Percentiles rank a stretch among this genome's conserved stretches.
Evolutionary conservation across 2,113 vertebrate genomes (phyloP).

Genomic region (Gobiocypris rarus): DNA sequence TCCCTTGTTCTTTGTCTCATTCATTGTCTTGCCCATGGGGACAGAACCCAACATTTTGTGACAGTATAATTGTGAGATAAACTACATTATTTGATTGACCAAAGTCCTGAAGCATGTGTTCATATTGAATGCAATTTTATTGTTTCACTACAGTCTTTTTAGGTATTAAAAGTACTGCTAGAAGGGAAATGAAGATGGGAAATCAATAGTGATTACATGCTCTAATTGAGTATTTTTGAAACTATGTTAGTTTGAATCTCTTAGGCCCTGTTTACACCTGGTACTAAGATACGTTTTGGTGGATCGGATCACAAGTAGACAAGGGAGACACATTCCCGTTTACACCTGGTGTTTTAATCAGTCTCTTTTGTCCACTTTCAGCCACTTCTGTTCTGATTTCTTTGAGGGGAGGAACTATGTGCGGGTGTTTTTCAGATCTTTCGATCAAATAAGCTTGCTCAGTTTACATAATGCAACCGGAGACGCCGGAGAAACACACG

Average conservation of each 20-base stretch:
- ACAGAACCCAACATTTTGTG: background rate
- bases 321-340: too few relatives aligned
- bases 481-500: too few relatives aligned
- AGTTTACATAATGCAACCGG: too few relatives aligned
- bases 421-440: too few relatives aligned
- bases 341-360: too few relatives aligned
- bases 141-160: background rate
- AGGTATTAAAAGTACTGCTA: background rate
- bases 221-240: background rate
- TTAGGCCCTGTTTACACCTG: too few relatives aligned
- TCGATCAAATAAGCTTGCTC: too few relatives aligned
- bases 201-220: background rate
- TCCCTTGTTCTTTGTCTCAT: background rate
- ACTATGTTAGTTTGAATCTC: background rate
- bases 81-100: background rate
- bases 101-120: slow-evolving; percentile 2
- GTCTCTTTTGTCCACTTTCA: too few relatives aligned
- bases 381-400: too few relatives aligned
- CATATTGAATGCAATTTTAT: background rate
- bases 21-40: background rate
- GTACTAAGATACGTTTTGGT: too few relatives aligned
- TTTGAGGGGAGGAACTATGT: too few relatives aligned
- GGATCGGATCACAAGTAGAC: too few relatives aligned
- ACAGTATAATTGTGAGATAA: background rate
- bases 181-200: background rate